Conservation (phyloP, 2,888 invertebrate genomes). For the Netelia virgata region DNA sequence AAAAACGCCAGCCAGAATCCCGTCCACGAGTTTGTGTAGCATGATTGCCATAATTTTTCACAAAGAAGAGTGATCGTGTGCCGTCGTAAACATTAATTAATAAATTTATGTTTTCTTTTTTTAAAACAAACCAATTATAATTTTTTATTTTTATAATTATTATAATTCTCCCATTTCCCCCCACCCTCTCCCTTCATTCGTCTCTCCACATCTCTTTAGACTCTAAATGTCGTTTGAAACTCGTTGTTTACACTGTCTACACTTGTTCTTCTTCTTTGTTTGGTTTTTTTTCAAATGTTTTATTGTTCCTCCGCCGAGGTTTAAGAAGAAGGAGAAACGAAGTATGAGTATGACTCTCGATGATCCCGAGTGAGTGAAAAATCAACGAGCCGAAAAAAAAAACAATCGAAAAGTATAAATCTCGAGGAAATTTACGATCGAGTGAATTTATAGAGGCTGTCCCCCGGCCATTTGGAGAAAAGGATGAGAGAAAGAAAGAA, state of each 20-base stretch:
- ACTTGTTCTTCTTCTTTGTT: conserved; percentile 35
- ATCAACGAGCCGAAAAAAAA: conserved; percentile 13
- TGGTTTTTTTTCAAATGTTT: conserved; percentile 37
- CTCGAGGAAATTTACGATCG: background rate
- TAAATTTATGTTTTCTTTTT: too few species aligned
- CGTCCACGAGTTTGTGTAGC: conserved; percentile 64
- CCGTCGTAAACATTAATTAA: conserved; percentile 35
- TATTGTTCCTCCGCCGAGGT: conserved; percentile 13
- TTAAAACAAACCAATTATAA: conserved; percentile 29
- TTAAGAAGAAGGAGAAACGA: conserved; percentile 33
- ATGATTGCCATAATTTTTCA: conserved; percentile 66
- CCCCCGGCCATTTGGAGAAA: background rate
- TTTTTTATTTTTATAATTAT: conserved; percentile 28
- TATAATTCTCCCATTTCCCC: conserved; percentile 37
- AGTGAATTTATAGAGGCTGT: conserved; percentile 8
- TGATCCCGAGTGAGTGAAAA: conserved; percentile 50
- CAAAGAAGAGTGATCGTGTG: conserved; percentile 51
- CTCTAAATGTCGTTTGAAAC: conserved; percentile 67
- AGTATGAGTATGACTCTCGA: conserved; percentile 28
- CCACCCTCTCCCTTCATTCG: conserved; percentile 39
- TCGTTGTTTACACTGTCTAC: conserved; percentile 52
- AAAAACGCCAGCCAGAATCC: conserved; percentile 35
- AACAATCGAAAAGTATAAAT: background rate
- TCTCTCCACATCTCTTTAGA: conserved; percentile 55
- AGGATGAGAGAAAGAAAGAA: conserved; percentile 10